Evolutionary conservation across 2,113 vertebrate species (phyloP).

Genomic region (Apaloderma vittatum): DNA sequence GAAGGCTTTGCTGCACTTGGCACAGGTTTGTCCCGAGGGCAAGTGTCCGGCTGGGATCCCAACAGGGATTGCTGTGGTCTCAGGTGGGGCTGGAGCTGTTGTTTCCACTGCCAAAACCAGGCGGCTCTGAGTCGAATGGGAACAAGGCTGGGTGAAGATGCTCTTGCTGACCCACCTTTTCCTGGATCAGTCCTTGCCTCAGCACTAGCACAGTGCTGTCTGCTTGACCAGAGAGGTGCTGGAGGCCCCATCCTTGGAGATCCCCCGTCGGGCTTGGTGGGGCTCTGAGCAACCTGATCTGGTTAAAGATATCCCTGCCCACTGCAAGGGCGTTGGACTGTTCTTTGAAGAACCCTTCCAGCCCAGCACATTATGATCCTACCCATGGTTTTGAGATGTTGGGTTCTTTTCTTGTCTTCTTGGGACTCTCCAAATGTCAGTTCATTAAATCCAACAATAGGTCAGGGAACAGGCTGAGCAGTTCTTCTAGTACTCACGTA

Average conservation of each 20-base stretch:
- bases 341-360: too few species aligned
- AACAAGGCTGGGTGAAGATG: background rate
- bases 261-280: too few species aligned
- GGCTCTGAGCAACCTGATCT: too few species aligned
- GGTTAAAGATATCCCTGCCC: too few species aligned
- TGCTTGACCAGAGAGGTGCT: background rate
- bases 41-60: rapidly evolving
- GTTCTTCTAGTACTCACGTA: background rate
- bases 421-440: background rate
- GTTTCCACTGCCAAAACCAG: background rate
- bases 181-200: background rate
- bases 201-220: background rate
- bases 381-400: rapidly evolving
- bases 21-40: background rate
- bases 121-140: rapidly evolving
- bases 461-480: background rate
- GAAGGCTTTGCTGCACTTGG: too few species aligned
- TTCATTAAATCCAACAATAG: background rate
- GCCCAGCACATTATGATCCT: too few species aligned
- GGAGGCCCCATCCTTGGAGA: too few species aligned
- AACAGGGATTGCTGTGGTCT: background rate
- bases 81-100: rapidly evolving
- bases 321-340: too few species aligned
- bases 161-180: background rate
- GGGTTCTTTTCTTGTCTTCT: background rate